These are phyloP conservation scores for Copsychus sechellarum DNA, from an alignment of 2,113 vertebrate species.

Conservation along the genomic window DNA sequence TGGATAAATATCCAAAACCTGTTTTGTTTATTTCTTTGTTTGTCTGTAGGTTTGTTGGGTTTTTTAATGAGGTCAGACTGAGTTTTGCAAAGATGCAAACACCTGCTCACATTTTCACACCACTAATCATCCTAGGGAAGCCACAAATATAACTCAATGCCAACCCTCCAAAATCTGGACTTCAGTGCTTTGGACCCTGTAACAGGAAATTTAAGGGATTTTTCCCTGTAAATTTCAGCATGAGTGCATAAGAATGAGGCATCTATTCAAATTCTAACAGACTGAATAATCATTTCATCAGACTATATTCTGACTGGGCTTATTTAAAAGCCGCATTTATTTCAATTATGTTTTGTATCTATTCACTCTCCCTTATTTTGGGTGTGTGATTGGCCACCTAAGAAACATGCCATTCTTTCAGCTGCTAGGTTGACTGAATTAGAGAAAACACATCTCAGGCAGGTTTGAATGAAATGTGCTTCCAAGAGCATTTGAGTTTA, in stretches of 20 bases:
- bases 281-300: neutral
- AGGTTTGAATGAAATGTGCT: neutral
- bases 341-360: neutral
- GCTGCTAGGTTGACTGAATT: neutral
- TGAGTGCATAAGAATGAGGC: neutral
- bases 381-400: neutral
- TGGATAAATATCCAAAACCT: neutral
- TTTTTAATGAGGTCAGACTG: neutral
- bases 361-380: neutral
- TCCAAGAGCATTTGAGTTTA: neutral
- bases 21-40: neutral
- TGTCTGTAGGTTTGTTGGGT: neutral
- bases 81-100: neutral
- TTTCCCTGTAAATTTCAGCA: neutral
- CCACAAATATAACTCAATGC: neutral
- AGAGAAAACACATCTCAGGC: neutral
- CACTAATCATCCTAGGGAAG: neutral
- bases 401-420: neutral
- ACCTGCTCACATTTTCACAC: neutral
- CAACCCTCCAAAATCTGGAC: neutral
- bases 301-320: neutral
- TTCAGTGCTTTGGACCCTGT: neutral
- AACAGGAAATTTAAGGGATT: neutral
- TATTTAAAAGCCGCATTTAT: neutral
- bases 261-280: neutral